phyloP scores from a whole-genome alignment of 35 echinoderm and acorn worm species.

The Chiridota heheva region DNA sequence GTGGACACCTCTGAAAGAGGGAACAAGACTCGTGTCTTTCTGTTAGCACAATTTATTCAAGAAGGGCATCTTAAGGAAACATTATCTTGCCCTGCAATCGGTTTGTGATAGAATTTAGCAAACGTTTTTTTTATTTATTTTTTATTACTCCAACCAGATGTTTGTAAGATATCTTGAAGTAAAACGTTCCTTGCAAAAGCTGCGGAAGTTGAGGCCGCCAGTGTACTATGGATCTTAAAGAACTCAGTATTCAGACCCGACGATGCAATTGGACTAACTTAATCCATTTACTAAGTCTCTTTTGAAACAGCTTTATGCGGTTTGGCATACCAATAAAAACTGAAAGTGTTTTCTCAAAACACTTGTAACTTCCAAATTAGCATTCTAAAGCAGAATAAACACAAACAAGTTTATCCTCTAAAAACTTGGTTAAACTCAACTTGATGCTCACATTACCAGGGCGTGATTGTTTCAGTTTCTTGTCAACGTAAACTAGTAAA shows the following conservation, averaged over 20 bases:
- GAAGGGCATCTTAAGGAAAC: no score
- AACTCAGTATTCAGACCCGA: constrained; percentile 13
- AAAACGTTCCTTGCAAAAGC: neutral
- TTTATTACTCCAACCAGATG: constrained; percentile 38
- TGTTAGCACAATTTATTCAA: no score
- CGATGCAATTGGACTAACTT: constrained; percentile 8
- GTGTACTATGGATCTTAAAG: constrained; percentile 36
- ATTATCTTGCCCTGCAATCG: no score
- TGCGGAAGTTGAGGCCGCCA: constrained; percentile 31
- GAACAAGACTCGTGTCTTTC: no score
- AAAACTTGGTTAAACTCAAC: constrained; percentile 5
- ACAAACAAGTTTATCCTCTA: constrained; percentile 2
- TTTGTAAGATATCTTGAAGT: constrained; percentile 36
- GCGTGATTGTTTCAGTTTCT: constrained; percentile 15
- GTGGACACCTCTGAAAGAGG: no score
- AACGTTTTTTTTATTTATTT: no score
- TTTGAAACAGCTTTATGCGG: constrained; percentile 19
- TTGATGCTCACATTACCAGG: neutral
- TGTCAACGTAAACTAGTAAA: constrained; percentile 9
- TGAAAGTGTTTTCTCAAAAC: constrained; percentile 21
- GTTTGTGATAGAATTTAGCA: no score
- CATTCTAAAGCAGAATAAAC: constrained; percentile 22
- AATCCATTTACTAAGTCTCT: constrained; percentile 47
- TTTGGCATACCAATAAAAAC: constrained; percentile 18
- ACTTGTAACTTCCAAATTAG: neutral